Evolutionary conservation across 2,113 vertebrate species (phyloP), one percentile per base, ranked within the genome.

Genomic region (Rhinogobius similis): DNA sequence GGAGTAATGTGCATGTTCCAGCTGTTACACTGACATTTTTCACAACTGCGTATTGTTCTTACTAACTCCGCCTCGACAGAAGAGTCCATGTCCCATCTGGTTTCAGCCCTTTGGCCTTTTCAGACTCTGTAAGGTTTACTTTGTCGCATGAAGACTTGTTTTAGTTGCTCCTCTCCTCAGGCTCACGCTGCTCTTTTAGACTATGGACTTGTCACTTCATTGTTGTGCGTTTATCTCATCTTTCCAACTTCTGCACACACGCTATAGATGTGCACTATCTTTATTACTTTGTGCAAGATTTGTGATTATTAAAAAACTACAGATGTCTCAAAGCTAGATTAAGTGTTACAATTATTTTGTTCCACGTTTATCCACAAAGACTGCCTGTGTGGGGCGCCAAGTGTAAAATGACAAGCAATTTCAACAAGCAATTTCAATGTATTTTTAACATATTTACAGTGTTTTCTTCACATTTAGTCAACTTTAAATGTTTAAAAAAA

Each of bases 131-230:
- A 26, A 56, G 13, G 59, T 41, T 11, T 43, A 16, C 29, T 78
- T 79, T 56, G 58, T 70, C 58, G 58, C 32, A 10, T 44, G 36
- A 43, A 39, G 27, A 14, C 65, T 44, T 70, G 66, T 75, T 73
- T 10, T 59, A 78, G 73, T 70, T 70, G 78, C 78, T 77, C 65
- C 79, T 36, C 63, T 43, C 72, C 77, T 75, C 65, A 2, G 74
- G 73, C 68, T 79, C 44, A 61, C 20, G 1, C 44, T 76, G 72
- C 84, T 76, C 56, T 67, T 55, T 77, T 55, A 46, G 52, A 76
- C 29, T 1, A 63, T 5, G 16, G 63, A 56, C 65, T 76, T 78
- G 69, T 75, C 74, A 55, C 48, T 24, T 82, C 29, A 41, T 50
- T 63, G 21, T 59, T 61, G 43, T 13, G 36, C 36, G 73, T 73